Percentiles rank a stretch among this genome's conserved stretches.
Conservation (phyloP, 1,140 invertebrate species). For the Tyrophagus putrescentiae region DNA sequence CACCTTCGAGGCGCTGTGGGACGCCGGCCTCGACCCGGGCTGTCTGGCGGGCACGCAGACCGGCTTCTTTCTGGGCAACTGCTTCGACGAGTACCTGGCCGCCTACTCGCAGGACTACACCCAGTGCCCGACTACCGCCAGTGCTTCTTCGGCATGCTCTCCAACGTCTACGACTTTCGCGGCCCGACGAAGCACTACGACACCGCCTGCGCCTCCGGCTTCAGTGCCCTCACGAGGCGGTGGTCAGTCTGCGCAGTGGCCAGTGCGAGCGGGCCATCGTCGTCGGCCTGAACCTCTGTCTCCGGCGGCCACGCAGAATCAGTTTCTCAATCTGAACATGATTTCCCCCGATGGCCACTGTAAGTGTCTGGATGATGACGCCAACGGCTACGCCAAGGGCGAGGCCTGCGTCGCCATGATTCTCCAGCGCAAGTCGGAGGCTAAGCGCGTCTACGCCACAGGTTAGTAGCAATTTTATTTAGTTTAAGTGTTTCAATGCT, state of each 20-base stretch:
- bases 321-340: constrained; percentile 45
- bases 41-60: constrained; percentile 47
- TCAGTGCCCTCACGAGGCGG: constrained; percentile 11
- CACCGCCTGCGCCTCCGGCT: constrained; percentile 55
- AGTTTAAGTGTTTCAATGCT: no score
- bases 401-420: constrained; percentile 40
- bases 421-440: constrained; percentile 35
- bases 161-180: constrained; percentile 80
- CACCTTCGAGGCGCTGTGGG: constrained; percentile 83
- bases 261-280: constrained; percentile 55
- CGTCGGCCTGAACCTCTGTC: constrained; percentile 60
- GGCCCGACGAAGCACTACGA: constrained; percentile 79
- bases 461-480: no score
- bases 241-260: neutral
- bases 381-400: constrained; percentile 23
- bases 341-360: constrained; percentile 21
- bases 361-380: constrained; percentile 23
- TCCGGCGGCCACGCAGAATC: constrained; percentile 73
- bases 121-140: constrained; percentile 67
- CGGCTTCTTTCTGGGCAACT: constrained; percentile 78
- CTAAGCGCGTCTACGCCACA: constrained; percentile 38
- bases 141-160: constrained; percentile 90
- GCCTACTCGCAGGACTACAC: constrained; percentile 11
- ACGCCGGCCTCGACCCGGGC: constrained; percentile 47
- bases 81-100: constrained; percentile 30